Base-by-base conservation (phyloP, 2,888 invertebrate species). In the Aphrophora alni region DNA sequence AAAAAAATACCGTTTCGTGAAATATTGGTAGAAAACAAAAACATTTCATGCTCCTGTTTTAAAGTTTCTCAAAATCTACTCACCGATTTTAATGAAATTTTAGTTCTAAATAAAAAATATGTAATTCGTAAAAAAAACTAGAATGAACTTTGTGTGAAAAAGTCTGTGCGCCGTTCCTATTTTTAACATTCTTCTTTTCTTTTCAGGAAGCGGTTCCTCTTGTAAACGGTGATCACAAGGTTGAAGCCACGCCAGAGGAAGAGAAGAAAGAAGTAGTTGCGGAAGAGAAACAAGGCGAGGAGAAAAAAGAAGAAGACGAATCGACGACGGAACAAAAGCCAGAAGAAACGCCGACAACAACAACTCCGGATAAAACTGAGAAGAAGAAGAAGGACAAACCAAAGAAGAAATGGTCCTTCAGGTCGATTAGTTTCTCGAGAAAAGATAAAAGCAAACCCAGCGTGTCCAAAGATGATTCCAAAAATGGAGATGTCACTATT, bases 371-470 rank as follows among this genome's bases (percentile, higher is more conserved):
- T 14, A 59, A 75, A 51, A 51, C 70, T 7, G 78, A 80, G 14
- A 82, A 82, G 78, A 82, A 81, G 81, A 85, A 85, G 82, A 86
- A 86, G 80, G 83, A 84, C 21, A 84, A 92, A 91, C 91, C 93
- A 86, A 95, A 95, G 92, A 95, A 95, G 92, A 95, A 95, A 91
- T 96, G 95, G 95, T 95, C 95, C 86, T 93, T 96, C 89, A 93
- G 95, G 87, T 95, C 93, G 87, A 94, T 96, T 90, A 95, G 95
- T 87, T 96, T 96, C 89, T 94, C 95, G 87, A 93, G 93, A 89
- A 95, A 95, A 89, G 96, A 96, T 88, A 96, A 95, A 90, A 93
- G 93, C 85, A 96, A 96, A 89, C 95, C 95, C 85, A 91, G 91
- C 86, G 94, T 95, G 89, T 91, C 83, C 81, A 83, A 82, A 82